phyloP scores from a whole-genome alignment of 2,113 vertebrate species.

The Tursiops truncatus region DNA sequence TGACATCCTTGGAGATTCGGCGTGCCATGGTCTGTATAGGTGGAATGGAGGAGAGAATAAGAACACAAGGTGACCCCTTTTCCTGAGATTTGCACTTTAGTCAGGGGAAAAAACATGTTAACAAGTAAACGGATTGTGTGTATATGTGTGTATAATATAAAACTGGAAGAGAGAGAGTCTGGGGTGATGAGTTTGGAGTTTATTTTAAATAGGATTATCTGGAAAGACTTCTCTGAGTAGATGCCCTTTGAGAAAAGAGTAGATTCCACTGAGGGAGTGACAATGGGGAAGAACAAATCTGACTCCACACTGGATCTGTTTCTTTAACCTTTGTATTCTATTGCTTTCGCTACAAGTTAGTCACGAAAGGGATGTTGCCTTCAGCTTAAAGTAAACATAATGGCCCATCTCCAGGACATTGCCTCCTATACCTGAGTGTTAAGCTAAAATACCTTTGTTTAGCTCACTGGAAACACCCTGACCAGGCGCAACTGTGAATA shows the following conservation, averaged over 20 bases:
- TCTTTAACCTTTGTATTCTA: no score
- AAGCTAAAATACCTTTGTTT: no score
- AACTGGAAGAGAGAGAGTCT: background rate
- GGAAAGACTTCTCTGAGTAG: background rate
- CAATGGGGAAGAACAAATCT: background rate
- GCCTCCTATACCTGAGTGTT: no score
- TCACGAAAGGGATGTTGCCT: no score
- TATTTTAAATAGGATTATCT: background rate
- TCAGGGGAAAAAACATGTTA: background rate
- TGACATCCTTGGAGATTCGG: no score
- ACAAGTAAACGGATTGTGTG: background rate
- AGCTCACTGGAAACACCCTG: no score
- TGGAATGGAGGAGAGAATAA: background rate
- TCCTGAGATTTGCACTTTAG: background rate
- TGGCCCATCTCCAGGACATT: no score
- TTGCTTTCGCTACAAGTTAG: no score
- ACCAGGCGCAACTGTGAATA: no score
- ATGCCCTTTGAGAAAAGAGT: background rate
- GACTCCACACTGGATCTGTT: no score
- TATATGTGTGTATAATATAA: background rate
- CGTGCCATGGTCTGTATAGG: accelerated
- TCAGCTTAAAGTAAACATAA: no score
- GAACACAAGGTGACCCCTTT: background rate
- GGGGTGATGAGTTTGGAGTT: background rate
- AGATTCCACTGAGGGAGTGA: background rate